These are phyloP conservation scores for Scaptomyza pallida DNA, from an alignment of 1,140 invertebrate species.

Conservation along the genomic window DNA sequence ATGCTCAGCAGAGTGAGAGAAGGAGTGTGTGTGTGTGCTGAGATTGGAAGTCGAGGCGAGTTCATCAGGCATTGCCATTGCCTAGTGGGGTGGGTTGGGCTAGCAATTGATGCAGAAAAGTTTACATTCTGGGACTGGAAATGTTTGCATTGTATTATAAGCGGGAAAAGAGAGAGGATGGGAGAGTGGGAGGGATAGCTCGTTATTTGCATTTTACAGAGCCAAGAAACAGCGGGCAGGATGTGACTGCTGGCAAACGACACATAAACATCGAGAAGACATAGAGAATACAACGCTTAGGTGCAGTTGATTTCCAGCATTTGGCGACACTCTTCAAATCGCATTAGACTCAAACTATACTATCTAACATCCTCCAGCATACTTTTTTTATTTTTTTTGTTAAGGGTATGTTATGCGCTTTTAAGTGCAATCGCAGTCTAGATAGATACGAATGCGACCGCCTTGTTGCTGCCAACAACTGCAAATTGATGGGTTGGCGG, in stretches of 20 bases:
- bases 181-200: constrained; percentile 26
- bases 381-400: too few species aligned
- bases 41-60: constrained; percentile 38
- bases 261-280: constrained; percentile 47
- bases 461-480: constrained; percentile 48
- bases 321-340: constrained; percentile 71
- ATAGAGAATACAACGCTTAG: constrained; percentile 52
- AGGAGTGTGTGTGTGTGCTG: constrained; percentile 6
- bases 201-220: constrained; percentile 78
- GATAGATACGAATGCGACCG: constrained; percentile 13
- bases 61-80: constrained; percentile 65
- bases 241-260: constrained; percentile 48
- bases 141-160: constrained; percentile 65
- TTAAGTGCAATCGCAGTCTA: constrained; percentile 37
- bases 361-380: too few species aligned
- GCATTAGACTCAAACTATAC: constrained; percentile 56
- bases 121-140: constrained; percentile 58
- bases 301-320: constrained; percentile 75
- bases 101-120: constrained; percentile 77
- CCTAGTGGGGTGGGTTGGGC: constrained; percentile 1
- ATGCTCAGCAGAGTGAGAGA: constrained; percentile 18
- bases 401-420: constrained; percentile 49
- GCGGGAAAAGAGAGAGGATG: not conserved
- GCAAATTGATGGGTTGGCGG: constrained; percentile 75
- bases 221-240: constrained; percentile 56